These are phyloP conservation scores for Pangasius krempfi DNA, from an alignment of 2,797 vertebrate species.

Conservation along the genomic window DNA sequence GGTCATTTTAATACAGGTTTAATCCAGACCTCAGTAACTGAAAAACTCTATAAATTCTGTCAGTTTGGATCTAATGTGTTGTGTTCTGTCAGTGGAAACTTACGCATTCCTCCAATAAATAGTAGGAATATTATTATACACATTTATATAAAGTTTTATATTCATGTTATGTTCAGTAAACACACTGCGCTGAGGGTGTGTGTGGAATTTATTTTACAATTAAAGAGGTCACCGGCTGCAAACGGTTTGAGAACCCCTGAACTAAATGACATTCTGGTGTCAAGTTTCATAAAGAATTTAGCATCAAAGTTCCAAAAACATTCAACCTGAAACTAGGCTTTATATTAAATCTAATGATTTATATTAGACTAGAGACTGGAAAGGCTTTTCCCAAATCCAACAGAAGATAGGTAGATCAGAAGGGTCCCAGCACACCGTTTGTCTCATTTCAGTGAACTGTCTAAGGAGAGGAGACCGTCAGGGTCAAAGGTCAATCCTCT, in stretches of 20 bases:
- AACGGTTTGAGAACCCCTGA: no score
- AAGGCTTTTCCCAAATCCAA: background rate
- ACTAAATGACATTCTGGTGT: background rate
- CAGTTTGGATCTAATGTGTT: background rate
- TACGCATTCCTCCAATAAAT: background rate
- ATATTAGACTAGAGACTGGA: background rate
- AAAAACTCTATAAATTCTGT: background rate
- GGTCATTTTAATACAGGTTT: background rate
- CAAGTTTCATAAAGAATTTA: background rate
- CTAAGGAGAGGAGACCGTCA: background rate
- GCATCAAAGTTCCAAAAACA: background rate
- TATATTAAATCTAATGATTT: background rate
- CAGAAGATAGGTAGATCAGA: background rate
- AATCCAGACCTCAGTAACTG: background rate
- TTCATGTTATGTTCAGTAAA: background rate
- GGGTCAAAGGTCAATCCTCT: slow-evolving; percentile 13
- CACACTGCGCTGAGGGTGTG: background rate
- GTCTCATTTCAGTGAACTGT: background rate
- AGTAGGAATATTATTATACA: background rate
- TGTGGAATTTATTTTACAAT: background rate
- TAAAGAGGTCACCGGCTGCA: no score
- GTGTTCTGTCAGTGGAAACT: background rate
- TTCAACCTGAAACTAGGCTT: no score
- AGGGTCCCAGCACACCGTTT: background rate
- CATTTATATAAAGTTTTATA: background rate